phyloP scores from a whole-genome alignment of 2,113 vertebrate species.

The Archocentrus centrarchus region DNA sequence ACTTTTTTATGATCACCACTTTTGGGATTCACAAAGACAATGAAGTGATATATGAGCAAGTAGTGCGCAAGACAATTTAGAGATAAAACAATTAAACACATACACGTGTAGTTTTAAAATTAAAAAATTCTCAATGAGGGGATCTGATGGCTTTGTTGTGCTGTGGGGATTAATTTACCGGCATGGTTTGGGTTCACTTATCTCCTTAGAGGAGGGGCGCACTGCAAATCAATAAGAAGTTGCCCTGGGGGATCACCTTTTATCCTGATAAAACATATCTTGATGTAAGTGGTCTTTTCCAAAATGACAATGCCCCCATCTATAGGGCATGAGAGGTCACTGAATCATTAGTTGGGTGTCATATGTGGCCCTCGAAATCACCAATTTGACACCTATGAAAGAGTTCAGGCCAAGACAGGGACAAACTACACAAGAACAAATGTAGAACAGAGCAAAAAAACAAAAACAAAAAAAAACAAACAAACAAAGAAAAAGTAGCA shows the following conservation, averaged over 20 bases:
- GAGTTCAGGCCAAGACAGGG: not conserved
- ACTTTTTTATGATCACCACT: conserved; percentile 31
- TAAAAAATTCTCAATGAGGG: not conserved
- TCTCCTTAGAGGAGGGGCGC: not conserved
- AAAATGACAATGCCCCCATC: conserved; percentile 11
- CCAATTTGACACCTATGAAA: not conserved
- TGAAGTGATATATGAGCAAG: not conserved
- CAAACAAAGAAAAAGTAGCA: not conserved
- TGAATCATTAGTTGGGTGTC: not conserved
- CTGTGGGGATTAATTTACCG: conserved; percentile 3
- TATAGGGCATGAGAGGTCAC: not conserved
- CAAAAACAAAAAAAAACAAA: not conserved
- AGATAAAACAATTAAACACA: not conserved
- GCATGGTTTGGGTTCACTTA: not conserved
- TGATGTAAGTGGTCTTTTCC: conserved; percentile 12
- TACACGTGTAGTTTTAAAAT: not conserved
- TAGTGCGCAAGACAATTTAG: not conserved
- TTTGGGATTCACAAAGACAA: conserved; percentile 39
- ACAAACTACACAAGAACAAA: not conserved
- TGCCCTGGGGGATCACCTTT: not conserved
- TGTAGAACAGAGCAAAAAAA: not conserved
- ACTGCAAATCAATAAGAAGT: conserved; percentile 13
- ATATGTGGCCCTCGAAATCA: not conserved
- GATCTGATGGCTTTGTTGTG: not conserved
- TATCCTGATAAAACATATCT: conserved; percentile 1